These are phyloP conservation scores for Bovichtus variegatus DNA, from an alignment of 2,797 vertebrate genomes.

Conservation along the genomic window DNA sequence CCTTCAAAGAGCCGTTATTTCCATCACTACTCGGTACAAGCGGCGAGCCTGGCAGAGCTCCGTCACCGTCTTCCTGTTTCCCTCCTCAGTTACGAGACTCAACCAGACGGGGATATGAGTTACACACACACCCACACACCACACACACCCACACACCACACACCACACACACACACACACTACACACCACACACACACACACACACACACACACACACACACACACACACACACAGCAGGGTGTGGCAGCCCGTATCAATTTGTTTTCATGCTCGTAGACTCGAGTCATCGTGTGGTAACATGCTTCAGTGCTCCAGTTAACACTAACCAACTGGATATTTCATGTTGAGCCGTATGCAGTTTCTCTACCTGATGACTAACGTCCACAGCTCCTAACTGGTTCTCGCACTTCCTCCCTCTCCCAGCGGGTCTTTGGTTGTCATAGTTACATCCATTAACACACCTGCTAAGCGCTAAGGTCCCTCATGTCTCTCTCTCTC, in stretches of 20 bases:
- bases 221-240: neutral
- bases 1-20: no score
- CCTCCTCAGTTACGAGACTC: slow-evolving; percentile 56
- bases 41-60: no score
- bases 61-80: slow-evolving; percentile 58
- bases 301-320: neutral
- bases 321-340: neutral
- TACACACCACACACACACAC: slow-evolving; percentile 35
- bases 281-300: neutral
- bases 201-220: slow-evolving; percentile 3
- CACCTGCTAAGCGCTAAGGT: slow-evolving; percentile 77
- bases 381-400: slow-evolving; percentile 37
- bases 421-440: slow-evolving; percentile 73
- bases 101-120: slow-evolving; percentile 59
- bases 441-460: slow-evolving; percentile 83
- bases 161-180: slow-evolving; percentile 6
- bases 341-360: neutral
- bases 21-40: slow-evolving; percentile 27
- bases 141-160: no score
- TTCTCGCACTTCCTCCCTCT: slow-evolving; percentile 61
- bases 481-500: slow-evolving; percentile 34
- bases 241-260: slow-evolving; percentile 14
- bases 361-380: slow-evolving; percentile 58
- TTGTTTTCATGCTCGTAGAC: slow-evolving; percentile 15
- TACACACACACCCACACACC: slow-evolving; percentile 16